phyloP scores from a whole-genome alignment of 2,113 vertebrate genomes.

The Peromyscus polionotus region DNA sequence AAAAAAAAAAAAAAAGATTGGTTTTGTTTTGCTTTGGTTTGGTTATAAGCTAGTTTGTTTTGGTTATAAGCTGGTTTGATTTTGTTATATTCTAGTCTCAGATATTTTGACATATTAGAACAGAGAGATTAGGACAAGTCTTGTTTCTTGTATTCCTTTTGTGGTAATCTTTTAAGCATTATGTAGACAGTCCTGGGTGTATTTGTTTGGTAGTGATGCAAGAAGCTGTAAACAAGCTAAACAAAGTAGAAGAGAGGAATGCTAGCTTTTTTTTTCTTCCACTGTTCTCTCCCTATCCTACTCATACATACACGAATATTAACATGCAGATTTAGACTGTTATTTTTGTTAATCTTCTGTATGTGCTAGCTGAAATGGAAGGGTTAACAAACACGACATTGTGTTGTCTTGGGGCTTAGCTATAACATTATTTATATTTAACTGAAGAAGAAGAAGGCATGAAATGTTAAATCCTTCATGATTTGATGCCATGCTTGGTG shows the following conservation, averaged over 20 bases:
- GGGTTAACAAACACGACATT: background rate
- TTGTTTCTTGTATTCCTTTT: background rate
- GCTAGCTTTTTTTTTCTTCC: background rate
- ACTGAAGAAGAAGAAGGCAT: constrained; percentile 52
- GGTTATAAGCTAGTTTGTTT: background rate
- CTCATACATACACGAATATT: background rate
- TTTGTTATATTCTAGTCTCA: background rate
- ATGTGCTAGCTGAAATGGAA: background rate
- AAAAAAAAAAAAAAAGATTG: background rate
- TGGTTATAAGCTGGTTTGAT: background rate
- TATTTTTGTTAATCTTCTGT: background rate
- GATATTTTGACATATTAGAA: background rate
- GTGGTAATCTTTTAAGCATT: background rate
- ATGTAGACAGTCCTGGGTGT: background rate
- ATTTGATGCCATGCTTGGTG: constrained; percentile 10
- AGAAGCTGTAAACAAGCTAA: background rate
- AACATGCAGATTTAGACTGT: background rate
- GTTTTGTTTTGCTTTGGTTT: background rate
- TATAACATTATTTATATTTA: constrained; percentile 43
- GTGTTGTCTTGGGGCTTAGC: background rate
- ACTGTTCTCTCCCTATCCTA: background rate
- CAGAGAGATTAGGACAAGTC: background rate
- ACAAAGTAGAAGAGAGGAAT: background rate
- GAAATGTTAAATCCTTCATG: constrained; percentile 37
- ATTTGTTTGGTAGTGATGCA: rapidly evolving